Percentiles rank a stretch among this genome's conserved stretches.
Evolutionary conservation across 2,113 vertebrate species (phyloP).

Genomic region (Chiloscyllium plagiosum): DNA sequence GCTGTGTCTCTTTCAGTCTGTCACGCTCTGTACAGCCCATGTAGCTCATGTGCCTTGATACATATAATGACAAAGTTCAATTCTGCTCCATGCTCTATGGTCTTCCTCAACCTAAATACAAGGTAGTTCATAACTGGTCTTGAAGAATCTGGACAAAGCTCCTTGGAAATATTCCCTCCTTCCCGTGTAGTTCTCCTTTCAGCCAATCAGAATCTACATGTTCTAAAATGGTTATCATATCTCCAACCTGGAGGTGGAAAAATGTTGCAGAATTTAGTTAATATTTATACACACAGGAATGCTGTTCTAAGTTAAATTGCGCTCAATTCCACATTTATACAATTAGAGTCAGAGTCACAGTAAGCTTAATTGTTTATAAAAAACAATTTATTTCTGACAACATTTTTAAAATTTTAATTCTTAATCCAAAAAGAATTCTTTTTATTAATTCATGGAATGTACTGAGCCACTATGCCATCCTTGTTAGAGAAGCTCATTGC

Average conservation of each 20-base stretch:
- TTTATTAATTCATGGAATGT: neutral
- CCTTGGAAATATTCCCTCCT: slow-evolving; percentile 76
- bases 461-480: too few relatives aligned
- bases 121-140: slow-evolving; percentile 43
- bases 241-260: slow-evolving; percentile 62
- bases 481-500: neutral
- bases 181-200: slow-evolving; percentile 71
- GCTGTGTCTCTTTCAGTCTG: neutral
- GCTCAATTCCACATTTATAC: neutral
- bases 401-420: neutral
- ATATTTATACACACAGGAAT: neutral
- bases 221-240: slow-evolving; percentile 68
- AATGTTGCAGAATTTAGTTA: slow-evolving; percentile 7
- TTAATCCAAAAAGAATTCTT: neutral
- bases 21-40: neutral
- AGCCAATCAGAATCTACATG: slow-evolving; percentile 78
- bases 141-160: slow-evolving; percentile 71
- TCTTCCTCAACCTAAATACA: neutral
- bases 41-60: neutral
- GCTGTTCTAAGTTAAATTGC: neutral
- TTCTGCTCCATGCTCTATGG: neutral
- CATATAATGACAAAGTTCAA: neutral
- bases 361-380: neutral
- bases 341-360: neutral
- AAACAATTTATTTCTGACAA: neutral